phyloP scores from a whole-genome alignment of 2,888 invertebrate genomes.

The Cantharis nigra region DNA sequence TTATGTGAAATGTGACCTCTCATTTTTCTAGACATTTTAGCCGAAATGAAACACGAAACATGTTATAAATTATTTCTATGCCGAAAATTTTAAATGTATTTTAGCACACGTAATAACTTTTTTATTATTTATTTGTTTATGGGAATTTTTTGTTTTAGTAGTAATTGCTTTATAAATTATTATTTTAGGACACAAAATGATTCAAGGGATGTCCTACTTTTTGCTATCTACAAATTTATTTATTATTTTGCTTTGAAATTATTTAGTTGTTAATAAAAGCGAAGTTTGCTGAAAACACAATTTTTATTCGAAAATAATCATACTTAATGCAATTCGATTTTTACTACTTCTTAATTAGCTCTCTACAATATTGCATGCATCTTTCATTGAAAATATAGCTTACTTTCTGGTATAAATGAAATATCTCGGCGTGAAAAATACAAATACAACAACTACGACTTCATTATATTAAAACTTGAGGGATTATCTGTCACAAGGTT shows the following conservation, averaged over 20 bases:
- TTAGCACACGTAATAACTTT: slow-evolving; percentile 1
- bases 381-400: not conserved
- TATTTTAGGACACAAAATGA: not conserved
- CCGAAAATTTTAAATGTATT: slow-evolving; percentile 2
- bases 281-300: not conserved
- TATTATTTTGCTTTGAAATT: not conserved
- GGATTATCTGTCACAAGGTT: slow-evolving; percentile 3
- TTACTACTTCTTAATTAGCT: not conserved
- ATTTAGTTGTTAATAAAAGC: not conserved
- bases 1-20: not conserved
- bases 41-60: slow-evolving; percentile 2
- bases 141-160: not conserved
- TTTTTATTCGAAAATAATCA: not conserved
- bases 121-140: not conserved
- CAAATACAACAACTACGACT: slow-evolving; percentile 1
- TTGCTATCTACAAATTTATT: not conserved
- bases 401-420: not conserved
- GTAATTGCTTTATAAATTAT: not conserved
- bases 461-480: slow-evolving; percentile 2
- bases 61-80: slow-evolving; percentile 1
- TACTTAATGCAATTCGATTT: not conserved
- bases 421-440: not conserved
- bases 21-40: slow-evolving; percentile 4
- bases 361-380: not conserved
- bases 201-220: not conserved